Evolutionary conservation across 2,797 vertebrate genomes (phyloP).

Genomic region (Pseudochirops cupreus): DNA sequence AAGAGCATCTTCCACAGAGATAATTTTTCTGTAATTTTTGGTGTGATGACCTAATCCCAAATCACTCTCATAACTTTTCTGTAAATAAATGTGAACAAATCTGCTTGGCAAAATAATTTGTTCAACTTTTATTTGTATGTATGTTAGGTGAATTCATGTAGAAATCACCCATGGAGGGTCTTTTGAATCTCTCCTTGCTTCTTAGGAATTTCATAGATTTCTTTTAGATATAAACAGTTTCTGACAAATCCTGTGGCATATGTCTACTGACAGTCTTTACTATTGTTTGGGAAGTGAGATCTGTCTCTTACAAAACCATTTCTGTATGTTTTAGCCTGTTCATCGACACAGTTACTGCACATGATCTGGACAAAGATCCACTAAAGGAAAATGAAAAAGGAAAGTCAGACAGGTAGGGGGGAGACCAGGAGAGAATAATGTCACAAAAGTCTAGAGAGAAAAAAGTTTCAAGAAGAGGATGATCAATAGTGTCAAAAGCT

Average conservation of each 20-base stretch:
- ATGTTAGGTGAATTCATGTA: neutral
- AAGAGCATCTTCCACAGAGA: neutral
- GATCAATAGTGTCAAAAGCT: neutral
- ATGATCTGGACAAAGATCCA: neutral
- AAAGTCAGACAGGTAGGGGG: neutral
- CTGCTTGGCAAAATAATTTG: neutral
- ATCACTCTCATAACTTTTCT: neutral
- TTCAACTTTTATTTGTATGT: neutral
- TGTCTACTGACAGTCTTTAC: neutral
- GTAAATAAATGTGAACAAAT: neutral
- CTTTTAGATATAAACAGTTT: neutral
- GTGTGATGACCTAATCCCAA: neutral
- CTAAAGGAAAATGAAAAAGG: neutral
- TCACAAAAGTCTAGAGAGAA: neutral
- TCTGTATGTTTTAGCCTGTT: neutral
- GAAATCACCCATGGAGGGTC: neutral
- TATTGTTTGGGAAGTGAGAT: neutral
- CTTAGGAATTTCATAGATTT: neutral
- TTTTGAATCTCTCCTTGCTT: neutral
- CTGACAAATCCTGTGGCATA: neutral
- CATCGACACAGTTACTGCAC: neutral
- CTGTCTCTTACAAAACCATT: neutral
- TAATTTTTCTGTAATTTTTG: neutral
- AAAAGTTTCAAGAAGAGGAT: neutral
- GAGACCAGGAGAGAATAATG: neutral